Evolutionary conservation across 2,888 invertebrate genomes (phyloP).

Genomic region (Campoletis raptor): DNA sequence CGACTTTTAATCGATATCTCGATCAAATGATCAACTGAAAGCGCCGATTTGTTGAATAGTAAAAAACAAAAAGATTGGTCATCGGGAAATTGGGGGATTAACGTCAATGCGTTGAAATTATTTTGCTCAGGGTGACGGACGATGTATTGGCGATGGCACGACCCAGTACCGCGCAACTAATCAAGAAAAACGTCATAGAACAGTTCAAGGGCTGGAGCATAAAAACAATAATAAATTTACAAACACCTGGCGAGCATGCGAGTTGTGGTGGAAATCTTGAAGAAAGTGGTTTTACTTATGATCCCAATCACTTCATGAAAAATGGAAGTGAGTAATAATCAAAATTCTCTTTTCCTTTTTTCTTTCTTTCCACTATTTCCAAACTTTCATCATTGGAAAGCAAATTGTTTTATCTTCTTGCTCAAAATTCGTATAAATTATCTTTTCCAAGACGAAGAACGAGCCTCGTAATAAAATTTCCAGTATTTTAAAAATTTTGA

Average conservation of each 20-base stretch:
- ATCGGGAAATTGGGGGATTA: background rate
- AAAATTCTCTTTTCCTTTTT: background rate
- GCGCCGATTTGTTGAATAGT: background rate
- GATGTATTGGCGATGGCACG: constrained; percentile 96
- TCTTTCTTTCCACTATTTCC: background rate
- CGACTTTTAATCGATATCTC: background rate
- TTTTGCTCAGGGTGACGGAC: constrained; percentile 91
- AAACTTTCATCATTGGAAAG: background rate
- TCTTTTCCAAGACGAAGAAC: background rate
- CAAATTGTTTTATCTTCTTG: background rate
- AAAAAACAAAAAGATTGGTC: background rate
- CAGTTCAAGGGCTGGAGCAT: constrained; percentile 93
- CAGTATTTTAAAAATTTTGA: background rate
- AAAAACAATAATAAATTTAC: constrained; percentile 93
- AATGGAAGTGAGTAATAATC: constrained; percentile 89
- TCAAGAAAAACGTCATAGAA: constrained; percentile 91
- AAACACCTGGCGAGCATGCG: constrained; percentile 94
- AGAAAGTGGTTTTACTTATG: constrained; percentile 93
- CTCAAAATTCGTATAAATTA: background rate
- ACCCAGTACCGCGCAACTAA: constrained; percentile 91
- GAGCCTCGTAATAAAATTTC: background rate
- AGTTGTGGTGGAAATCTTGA: constrained; percentile 93
- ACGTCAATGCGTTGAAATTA: constrained; percentile 35
- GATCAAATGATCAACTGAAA: background rate
- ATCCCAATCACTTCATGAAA: constrained; percentile 93